Evolutionary conservation across 2,888 invertebrate species (phyloP), one percentile per base, ranked within the genome.

Genomic region (Cylloceria caligata): DNA sequence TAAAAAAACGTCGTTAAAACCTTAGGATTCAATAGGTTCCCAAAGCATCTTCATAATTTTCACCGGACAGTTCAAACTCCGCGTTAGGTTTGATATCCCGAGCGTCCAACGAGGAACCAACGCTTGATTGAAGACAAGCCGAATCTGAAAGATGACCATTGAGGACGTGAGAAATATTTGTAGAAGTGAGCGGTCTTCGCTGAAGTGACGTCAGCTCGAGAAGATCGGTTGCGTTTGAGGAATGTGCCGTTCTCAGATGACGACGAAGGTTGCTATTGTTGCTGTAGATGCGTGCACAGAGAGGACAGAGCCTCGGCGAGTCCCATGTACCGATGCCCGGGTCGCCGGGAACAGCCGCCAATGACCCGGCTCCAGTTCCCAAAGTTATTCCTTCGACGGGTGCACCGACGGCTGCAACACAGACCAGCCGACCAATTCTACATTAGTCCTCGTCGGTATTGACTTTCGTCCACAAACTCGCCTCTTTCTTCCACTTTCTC

Each of bases 211-310:
- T 89, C 60, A 89, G 82, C 80, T 88, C 85, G 75, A 89, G 88
- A 27, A 89, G 87, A 72, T 89, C 86, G 65, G 88, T 86, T 1
- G 85, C 84, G 64, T 87, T 88, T 52, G 88, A 87, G 69, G 88
- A 86, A 76, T 89, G 86, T 21, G 89, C 88, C 42, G 89, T 85
- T 83, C 89, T 83, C 13, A 89, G 87, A 68, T 89, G 89, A 57
- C 90, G 88, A 13, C 90, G 88, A 16, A 91, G 87, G 84, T 90
- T 91, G 86, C 90, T 90, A 87, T 90, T 90, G 89, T 90, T 91
- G 88, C 90, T 90, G 89, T 90, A 91, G 86, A 91, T 85, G 36
- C 90, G 88, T 39, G 87, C 87, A 77, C 91, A 91, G 36, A 89
- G 83, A 3, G 91, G 91, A 82, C 91, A 90, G 5, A 89, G 86